A percentile compares a stretch with the other conserved stretches of the same genome.
Evolutionary conservation across 2,888 invertebrate species (phyloP).

Genomic region (Junonia oenone): DNA sequence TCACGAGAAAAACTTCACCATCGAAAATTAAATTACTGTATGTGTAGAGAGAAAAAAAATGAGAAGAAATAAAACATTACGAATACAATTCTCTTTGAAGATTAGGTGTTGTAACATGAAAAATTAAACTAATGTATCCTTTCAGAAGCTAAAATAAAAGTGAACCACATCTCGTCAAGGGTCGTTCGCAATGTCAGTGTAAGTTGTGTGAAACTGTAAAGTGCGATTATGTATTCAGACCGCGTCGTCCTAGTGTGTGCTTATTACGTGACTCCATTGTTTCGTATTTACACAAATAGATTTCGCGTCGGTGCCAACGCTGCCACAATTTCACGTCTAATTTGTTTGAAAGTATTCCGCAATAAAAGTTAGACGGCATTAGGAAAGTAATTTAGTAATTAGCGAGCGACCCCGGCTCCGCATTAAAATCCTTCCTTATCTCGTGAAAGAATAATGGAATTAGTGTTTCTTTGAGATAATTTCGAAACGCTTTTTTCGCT

Average conservation of each 20-base stretch:
- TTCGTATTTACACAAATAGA: slow-evolving; percentile 2
- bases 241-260: slow-evolving; percentile 16
- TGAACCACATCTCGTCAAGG: not conserved
- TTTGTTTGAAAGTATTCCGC: slow-evolving; percentile 1
- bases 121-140: not conserved
- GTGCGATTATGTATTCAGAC: slow-evolving; percentile 8
- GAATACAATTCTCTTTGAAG: too few relatives aligned
- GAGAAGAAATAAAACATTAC: too few relatives aligned
- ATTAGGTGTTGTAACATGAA: not conserved
- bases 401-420: not conserved
- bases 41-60: too few relatives aligned
- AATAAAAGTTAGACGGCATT: not conserved
- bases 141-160: not conserved
- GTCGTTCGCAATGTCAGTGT: slow-evolving; percentile 2
- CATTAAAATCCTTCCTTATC: not conserved
- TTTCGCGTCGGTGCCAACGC: not conserved
- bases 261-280: slow-evolving; percentile 19
- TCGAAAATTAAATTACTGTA: too few relatives aligned
- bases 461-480: not conserved
- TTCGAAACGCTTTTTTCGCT: not conserved
- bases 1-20: too few relatives aligned
- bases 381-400: slow-evolving; percentile 1
- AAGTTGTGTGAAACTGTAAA: slow-evolving; percentile 11
- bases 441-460: not conserved
- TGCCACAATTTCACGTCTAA: not conserved